These are phyloP conservation scores for Campoplex capitator DNA, from an alignment of 2,888 invertebrate species.

Conservation along the genomic window DNA sequence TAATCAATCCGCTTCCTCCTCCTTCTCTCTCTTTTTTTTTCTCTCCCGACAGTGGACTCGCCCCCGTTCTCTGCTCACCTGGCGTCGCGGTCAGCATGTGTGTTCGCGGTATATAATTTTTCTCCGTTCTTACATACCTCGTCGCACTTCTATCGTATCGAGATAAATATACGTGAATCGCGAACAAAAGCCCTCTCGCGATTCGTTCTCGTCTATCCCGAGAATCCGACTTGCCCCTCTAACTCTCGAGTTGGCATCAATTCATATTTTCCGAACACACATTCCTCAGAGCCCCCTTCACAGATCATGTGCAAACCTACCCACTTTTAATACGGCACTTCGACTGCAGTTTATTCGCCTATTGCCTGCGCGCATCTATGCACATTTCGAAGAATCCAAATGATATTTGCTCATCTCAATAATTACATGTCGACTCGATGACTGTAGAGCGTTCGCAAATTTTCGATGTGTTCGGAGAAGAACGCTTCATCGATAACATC, in stretches of 20 bases:
- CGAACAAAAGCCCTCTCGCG: conserved; percentile 52
- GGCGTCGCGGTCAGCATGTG: background rate
- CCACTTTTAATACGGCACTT: no score
- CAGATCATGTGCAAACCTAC: no score
- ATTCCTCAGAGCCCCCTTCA: no score
- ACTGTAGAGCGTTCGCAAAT: background rate
- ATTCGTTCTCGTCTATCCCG: background rate
- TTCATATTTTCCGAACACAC: conserved; percentile 2
- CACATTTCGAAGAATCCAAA: no score
- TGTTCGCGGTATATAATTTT: background rate
- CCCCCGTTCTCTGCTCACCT: conserved; percentile 58
- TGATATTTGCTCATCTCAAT: no score
- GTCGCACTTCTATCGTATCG: conserved; percentile 65
- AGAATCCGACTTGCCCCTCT: background rate
- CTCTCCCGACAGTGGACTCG: background rate
- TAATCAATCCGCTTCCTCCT: conserved; percentile 71
- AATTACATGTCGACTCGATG: no score
- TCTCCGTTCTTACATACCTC: conserved; percentile 3
- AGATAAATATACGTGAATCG: conserved; percentile 68
- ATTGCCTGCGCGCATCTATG: no score
- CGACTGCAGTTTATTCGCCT: no score
- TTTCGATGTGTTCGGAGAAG: background rate
- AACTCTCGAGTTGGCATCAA: background rate
- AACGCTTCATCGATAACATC: background rate
- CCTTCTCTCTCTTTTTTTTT: background rate